Evolutionary conservation across 53 echinoderm and acorn worm genomes (phyloP).

Genomic region (Stichopus horrens): DNA sequence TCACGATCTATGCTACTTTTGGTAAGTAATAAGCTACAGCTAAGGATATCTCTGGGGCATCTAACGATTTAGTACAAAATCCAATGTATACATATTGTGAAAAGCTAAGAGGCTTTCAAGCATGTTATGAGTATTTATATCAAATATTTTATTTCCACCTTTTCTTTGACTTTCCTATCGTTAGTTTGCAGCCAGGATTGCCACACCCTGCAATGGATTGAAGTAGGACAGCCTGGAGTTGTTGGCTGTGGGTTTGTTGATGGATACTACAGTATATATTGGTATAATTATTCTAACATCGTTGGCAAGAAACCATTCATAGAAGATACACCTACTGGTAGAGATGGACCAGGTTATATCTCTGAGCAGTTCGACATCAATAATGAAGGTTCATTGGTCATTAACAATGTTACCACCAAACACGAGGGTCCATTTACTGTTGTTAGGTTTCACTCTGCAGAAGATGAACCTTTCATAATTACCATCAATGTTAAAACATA

Average conservation of each 20-base stretch:
- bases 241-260: neutral
- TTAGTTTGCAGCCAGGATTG: neutral
- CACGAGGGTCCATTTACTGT: neutral
- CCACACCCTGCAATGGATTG: constrained; percentile 1
- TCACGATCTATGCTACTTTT: no score
- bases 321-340: neutral
- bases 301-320: neutral
- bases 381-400: neutral
- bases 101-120: no score
- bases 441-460: neutral
- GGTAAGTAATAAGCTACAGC: no score
- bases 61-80: no score
- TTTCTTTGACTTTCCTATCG: no score
- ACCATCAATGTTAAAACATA: neutral
- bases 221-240: neutral
- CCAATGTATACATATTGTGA: no score
- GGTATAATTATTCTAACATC: constrained; percentile 12
- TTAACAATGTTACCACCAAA: neutral
- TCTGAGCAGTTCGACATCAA: neutral
- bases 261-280: neutral
- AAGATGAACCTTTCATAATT: neutral
- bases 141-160: no score
- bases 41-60: no score
- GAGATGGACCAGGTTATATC: neutral
- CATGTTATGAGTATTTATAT: no score